Percentiles rank a stretch among this genome's conserved stretches.
Evolutionary conservation across 2,113 vertebrate genomes (phyloP).

Genomic region (Heteronetta atricapilla): DNA sequence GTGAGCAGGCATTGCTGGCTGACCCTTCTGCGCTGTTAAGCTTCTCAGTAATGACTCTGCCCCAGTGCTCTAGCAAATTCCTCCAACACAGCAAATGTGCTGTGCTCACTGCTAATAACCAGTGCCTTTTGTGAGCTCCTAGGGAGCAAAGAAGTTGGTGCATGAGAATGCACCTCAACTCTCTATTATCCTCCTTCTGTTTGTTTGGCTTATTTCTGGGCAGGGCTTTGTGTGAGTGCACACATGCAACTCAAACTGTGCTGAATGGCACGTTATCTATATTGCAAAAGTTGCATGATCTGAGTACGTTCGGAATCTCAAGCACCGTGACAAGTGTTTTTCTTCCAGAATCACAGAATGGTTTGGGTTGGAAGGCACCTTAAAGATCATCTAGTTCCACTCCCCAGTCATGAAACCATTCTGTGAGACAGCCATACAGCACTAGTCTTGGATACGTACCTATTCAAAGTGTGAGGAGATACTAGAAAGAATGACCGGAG

Average conservation of each 20-base stretch:
- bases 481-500: background rate
- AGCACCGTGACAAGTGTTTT: background rate
- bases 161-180: background rate
- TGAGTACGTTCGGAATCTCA: background rate
- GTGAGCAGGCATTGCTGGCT: background rate
- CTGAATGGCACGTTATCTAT: accelerated
- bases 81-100: background rate
- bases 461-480: background rate
- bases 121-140: background rate
- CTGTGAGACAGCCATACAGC: background rate
- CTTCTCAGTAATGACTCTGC: background rate
- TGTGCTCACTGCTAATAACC: background rate
- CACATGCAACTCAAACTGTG: background rate
- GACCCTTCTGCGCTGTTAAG: background rate
- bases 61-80: accelerated
- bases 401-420: background rate
- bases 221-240: background rate
- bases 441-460: background rate
- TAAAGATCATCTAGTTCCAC: no score
- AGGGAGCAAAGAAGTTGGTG: background rate
- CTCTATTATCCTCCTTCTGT: background rate
- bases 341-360: background rate
- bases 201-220: background rate
- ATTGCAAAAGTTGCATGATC: background rate
- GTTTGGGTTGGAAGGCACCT: no score